These are phyloP conservation scores for Halcyon senegalensis DNA, from an alignment of 2,113 vertebrate species.

Conservation along the genomic window DNA sequence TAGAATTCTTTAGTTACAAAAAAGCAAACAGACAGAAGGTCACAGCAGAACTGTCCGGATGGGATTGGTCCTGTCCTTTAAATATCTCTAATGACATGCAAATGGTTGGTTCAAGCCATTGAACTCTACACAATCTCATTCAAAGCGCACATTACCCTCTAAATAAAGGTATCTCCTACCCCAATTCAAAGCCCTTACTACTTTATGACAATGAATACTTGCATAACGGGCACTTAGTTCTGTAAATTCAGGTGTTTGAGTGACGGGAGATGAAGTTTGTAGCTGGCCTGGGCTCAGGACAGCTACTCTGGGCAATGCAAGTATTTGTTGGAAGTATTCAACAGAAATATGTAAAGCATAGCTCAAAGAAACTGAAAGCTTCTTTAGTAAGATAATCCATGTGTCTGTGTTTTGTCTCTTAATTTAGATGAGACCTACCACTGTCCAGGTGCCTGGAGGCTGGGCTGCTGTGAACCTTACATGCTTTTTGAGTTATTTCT, in stretches of 20 bases:
- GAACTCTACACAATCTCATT: not conserved
- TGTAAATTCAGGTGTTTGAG: not conserved
- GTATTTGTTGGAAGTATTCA: too few relatives aligned
- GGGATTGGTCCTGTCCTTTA: not conserved
- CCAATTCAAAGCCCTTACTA: not conserved
- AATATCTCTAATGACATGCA: not conserved
- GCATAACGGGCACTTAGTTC: not conserved
- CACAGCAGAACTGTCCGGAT: not conserved
- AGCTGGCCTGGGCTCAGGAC: not conserved
- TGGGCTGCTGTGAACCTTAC: not conserved
- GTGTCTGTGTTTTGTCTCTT: not conserved
- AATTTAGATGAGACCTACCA: not conserved
- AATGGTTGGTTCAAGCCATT: not conserved
- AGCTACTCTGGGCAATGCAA: not conserved
- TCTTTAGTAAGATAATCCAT: not conserved
- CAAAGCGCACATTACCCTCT: not conserved
- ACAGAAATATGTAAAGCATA: not conserved
- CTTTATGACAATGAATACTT: not conserved
- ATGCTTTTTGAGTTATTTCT: not conserved
- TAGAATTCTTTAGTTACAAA: not conserved
- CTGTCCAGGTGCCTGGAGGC: not conserved
- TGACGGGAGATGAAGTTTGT: not conserved
- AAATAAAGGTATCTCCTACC: not conserved
- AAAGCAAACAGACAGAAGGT: not conserved
- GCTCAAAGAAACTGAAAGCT: not conserved